Evolutionary conservation across 2,888 invertebrate genomes (phyloP), one percentile per base, ranked within the genome.

Genomic region (Catocala sponsa): DNA sequence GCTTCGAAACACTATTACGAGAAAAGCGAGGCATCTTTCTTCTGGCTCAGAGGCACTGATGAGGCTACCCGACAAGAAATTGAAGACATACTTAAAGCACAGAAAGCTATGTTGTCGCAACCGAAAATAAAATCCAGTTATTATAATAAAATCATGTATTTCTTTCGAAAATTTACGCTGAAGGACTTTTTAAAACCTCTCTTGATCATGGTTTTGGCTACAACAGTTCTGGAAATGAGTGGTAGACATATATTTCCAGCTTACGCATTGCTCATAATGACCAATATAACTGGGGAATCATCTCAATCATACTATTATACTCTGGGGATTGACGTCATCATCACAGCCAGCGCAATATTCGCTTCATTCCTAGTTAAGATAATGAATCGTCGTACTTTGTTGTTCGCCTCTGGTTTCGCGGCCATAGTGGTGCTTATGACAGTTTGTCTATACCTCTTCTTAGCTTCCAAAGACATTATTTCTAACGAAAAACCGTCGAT

Each of bases 11-110:
- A 91, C 0, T 85, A 87, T 5, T 83, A 86, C 0, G 86, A 87
- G 1, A 89, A 94, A 56, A 95, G 96, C 0, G 88, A 94, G 63
- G 71, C 85, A 7, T 85, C 95, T 0, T 95, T 95, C 38, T 86
- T 88, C 44, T 95, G 92, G 87, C 90, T 95, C 49, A 87, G 96
- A 66, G 95, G 95, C 11, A 72, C 81, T 4, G 59, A 63, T 9
- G 74, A 76, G 15, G 53, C 76, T 6, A 69, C 84, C 0, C 61
- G 52, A 25, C 64, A 65, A 38, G 86, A 86, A 71, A 60, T 91
- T 0, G 71, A 80, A 13, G 82, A 85, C 38, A 12, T 90, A 42
- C 76, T 88, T 0, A 71, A 69, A 65, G 76, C 83, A 0, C 90
- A 91, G 67, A 87, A 82, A 61, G 76, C 81, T 33, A 72, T 59